Evolutionary conservation across 2,888 invertebrate genomes (phyloP).

Genomic region (Drosophila planitibia): DNA sequence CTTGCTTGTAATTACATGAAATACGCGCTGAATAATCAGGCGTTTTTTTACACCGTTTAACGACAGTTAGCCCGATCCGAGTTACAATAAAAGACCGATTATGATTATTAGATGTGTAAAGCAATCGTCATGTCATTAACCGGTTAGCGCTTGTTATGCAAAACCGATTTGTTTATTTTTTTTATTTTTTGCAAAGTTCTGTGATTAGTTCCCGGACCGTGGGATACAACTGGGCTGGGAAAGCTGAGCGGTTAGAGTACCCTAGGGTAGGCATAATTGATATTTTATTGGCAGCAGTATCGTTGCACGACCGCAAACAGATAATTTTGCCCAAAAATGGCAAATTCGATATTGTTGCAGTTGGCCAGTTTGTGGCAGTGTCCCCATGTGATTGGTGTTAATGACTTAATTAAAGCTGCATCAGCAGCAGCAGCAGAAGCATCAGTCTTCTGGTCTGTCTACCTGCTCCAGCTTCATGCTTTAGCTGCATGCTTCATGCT

Average conservation of each 20-base stretch:
- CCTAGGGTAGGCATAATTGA: conserved; percentile 61
- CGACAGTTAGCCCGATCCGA: conserved; percentile 42
- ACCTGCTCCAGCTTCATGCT: conserved; percentile 32
- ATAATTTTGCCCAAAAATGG: conserved; percentile 80
- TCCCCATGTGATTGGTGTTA: conserved; percentile 75
- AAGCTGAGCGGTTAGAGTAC: conserved; percentile 3
- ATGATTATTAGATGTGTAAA: conserved; percentile 45
- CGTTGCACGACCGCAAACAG: conserved; percentile 63
- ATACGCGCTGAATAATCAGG: conserved; percentile 65
- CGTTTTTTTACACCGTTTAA: conserved; percentile 70
- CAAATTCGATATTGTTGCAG: conserved; percentile 72
- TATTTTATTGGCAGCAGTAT: conserved; percentile 73
- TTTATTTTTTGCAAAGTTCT: background rate
- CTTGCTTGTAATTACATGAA: conserved; percentile 68
- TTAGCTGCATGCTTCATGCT: conserved; percentile 6
- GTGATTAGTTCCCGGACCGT: conserved; percentile 58
- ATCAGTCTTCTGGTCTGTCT: conserved; percentile 30
- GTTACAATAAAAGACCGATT: conserved; percentile 21
- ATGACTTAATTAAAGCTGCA: conserved; percentile 82
- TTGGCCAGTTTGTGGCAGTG: conserved; percentile 34
- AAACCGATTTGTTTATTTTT: conserved; percentile 38
- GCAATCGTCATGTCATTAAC: conserved; percentile 75
- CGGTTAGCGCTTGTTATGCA: conserved; percentile 79
- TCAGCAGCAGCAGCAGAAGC: conserved; percentile 19
- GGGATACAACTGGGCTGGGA: conserved; percentile 52